phyloP scores from a whole-genome alignment of 2,888 invertebrate genomes.

The Athalia cordata region DNA sequence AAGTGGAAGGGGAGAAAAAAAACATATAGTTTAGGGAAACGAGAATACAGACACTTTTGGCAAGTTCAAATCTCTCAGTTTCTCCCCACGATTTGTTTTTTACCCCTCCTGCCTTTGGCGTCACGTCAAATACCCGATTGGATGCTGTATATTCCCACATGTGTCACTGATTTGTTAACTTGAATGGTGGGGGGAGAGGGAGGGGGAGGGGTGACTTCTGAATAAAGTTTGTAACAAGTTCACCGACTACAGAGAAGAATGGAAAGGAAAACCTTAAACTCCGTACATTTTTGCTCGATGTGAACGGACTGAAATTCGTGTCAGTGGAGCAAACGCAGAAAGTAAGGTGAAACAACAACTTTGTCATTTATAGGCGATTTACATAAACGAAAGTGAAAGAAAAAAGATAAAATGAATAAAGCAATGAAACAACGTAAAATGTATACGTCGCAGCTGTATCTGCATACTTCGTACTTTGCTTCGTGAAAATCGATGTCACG shows the following conservation, averaged over 20 bases:
- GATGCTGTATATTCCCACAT: slow-evolving; percentile 36
- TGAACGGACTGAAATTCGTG: slow-evolving; percentile 6
- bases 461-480: too few relatives aligned
- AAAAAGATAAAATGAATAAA: not conserved
- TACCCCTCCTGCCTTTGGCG: not conserved
- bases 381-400: too few relatives aligned
- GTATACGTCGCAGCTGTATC: too few relatives aligned
- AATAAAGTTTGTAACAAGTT: slow-evolving; percentile 26
- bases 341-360: not conserved
- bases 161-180: slow-evolving; percentile 31
- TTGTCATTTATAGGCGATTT: not conserved
- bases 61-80: slow-evolving; percentile 10
- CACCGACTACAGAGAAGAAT: slow-evolving; percentile 11
- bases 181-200: slow-evolving; percentile 2
- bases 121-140: slow-evolving; percentile 35
- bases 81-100: not conserved
- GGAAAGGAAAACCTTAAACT: too few relatives aligned
- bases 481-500: too few relatives aligned
- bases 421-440: not conserved
- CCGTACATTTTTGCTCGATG: not conserved
- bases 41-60: slow-evolving; percentile 15
- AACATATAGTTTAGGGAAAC: not conserved
- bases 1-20: not conserved
- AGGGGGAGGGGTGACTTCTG: slow-evolving; percentile 19
- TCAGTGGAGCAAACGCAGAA: not conserved